Evolutionary conservation across 2,888 invertebrate species (phyloP), one percentile per base, ranked within the genome.

Genomic region (Polydrusus tereticollis): DNA sequence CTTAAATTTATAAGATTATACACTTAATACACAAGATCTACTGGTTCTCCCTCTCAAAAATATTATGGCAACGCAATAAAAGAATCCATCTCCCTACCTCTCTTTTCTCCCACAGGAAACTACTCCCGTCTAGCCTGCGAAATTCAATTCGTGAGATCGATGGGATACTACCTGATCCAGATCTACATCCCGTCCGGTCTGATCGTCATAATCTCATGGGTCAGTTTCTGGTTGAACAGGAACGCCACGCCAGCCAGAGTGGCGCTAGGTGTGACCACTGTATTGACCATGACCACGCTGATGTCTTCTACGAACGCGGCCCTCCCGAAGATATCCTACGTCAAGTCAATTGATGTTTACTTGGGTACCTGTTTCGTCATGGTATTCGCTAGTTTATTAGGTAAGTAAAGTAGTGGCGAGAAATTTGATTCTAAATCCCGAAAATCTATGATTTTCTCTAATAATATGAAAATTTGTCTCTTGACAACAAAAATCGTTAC

Each of bases 121-220:
- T 98, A 97, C 89, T 97, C 96, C 83, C 93, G 97, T 85, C 88
- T 98, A 90, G 95, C 95, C 82, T 97, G 96, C 88, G 96, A 96
- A 88, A 97, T 97, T 87, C 96, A 97, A 88, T 97, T 98, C 88
- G 96, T 96, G 82, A 93, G 98, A 81, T 97, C 97, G 85, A 97
- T 98, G 96, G 98, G 98, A 85, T 98, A 98, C 91, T 98, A 98
- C 90, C 91, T 97, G 85, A 98, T 98, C 88, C 97, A 97, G 90
- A 97, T 97, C 88, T 97, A 97, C 90, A 96, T 97, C 89, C 97
- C 97, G 85, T 97, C 97, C 87, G 95, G 96, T 86, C 91, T 97
- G 87, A 97, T 97, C 88, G 97, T 97, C 86, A 96, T 97, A 87
- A 97, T 97, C 89, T 96, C 96, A 83, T 97, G 97, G 97, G 96